Evolutionary conservation across 2,888 invertebrate species (phyloP).

Genomic region (Kryphioiulus occultus): DNA sequence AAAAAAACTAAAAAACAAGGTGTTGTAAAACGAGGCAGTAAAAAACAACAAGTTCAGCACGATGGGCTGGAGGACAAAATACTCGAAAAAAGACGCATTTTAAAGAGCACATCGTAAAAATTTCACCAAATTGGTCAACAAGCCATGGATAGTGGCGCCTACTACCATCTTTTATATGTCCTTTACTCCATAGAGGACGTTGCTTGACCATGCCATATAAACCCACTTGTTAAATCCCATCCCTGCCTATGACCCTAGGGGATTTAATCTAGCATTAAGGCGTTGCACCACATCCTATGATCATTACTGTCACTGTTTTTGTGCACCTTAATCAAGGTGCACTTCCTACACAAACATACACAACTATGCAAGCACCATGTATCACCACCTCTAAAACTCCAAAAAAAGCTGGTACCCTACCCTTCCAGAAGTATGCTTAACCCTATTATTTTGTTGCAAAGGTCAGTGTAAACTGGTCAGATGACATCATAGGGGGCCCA

Average conservation of each 20-base stretch:
- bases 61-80: conserved; percentile 6
- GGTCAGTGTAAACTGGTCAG: neutral
- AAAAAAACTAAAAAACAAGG: conserved; percentile 27
- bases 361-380: neutral
- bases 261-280: neutral
- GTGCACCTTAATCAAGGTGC: neutral
- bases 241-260: neutral
- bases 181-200: neutral
- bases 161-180: neutral
- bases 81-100: neutral
- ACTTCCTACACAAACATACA: neutral
- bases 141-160: neutral
- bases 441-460: neutral
- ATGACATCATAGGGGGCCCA: neutral
- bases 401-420: neutral
- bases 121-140: neutral
- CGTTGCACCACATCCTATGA: neutral
- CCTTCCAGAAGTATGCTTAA: neutral
- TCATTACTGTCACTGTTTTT: neutral
- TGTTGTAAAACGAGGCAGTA: conserved; percentile 3
- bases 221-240: neutral
- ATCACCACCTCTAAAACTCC: neutral
- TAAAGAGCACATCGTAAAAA: neutral
- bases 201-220: neutral
- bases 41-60: neutral